Percentiles rank a stretch among this genome's conserved stretches.
Conservation (phyloP, 2,113 vertebrate species). For the Microcebus jonahi region DNA sequence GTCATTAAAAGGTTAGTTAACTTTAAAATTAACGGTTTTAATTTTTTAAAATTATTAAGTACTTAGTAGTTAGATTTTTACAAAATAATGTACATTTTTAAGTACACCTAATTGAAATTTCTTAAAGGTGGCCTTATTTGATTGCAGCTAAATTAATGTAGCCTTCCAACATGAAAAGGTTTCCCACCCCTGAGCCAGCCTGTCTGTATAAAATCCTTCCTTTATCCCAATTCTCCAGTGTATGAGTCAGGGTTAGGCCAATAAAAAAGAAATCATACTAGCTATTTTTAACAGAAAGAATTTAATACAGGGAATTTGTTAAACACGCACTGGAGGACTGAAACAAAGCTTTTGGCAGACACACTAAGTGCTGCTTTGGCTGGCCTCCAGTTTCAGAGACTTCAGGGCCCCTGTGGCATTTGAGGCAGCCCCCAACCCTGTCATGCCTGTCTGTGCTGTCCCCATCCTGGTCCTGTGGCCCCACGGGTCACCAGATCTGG, state of each 20-base stretch:
- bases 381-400: neutral
- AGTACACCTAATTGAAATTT: no score
- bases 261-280: neutral
- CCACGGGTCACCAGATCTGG: neutral
- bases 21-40: no score
- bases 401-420: accelerated
- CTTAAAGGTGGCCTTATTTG: no score
- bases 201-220: neutral
- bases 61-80: no score
- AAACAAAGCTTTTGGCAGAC: neutral
- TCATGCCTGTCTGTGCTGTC: neutral
- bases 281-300: neutral
- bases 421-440: neutral
- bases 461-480: neutral
- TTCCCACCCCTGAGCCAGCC: no score
- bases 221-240: neutral
- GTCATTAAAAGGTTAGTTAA: no score
- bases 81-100: no score
- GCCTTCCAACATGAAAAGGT: no score
- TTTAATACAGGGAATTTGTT: neutral
- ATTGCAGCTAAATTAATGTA: no score
- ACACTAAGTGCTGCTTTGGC: neutral
- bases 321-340: neutral
- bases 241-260: neutral
- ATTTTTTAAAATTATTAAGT: no score